Conservation (phyloP, 2,113 vertebrate genomes). For the Passer montanus region DNA sequence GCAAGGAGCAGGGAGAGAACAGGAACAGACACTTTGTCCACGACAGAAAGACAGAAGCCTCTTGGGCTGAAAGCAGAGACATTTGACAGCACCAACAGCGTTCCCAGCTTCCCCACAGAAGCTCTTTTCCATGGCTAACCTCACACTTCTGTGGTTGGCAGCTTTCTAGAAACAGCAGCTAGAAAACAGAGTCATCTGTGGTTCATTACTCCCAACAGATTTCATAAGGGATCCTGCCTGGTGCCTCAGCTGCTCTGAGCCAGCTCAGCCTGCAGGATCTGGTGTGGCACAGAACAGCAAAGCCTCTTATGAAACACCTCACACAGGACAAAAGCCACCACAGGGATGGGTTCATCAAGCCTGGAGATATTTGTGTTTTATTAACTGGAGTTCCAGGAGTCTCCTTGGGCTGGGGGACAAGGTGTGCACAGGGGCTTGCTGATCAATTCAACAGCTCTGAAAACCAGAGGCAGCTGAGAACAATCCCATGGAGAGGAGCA, state of each 20-base stretch:
- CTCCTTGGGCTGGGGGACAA: neutral
- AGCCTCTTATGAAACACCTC: neutral
- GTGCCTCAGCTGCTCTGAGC: constrained; percentile 24
- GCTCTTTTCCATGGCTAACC: neutral
- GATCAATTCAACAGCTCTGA: neutral
- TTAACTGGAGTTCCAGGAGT: neutral
- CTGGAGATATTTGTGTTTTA: neutral
- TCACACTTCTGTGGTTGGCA: neutral
- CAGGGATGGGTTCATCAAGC: neutral
- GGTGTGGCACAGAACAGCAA: neutral
- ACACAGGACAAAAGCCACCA: neutral
- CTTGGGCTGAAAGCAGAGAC: neutral
- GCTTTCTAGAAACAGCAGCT: constrained; percentile 44
- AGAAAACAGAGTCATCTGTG: constrained; percentile 25
- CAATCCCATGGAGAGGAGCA: neutral
- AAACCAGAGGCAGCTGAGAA: neutral
- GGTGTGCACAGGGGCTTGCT: neutral
- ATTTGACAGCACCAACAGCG: neutral
- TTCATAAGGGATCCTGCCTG: constrained; percentile 10
- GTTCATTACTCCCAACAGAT: constrained; percentile 46
- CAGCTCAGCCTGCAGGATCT: constrained; percentile 37
- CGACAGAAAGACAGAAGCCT: neutral
- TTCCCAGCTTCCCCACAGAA: neutral
- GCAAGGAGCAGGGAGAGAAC: neutral
- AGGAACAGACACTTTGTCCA: neutral